Percentiles rank a stretch among this genome's conserved stretches.
Conservation (phyloP, 1,140 invertebrate genomes). For the Drosophila nigrodunni region DNA sequence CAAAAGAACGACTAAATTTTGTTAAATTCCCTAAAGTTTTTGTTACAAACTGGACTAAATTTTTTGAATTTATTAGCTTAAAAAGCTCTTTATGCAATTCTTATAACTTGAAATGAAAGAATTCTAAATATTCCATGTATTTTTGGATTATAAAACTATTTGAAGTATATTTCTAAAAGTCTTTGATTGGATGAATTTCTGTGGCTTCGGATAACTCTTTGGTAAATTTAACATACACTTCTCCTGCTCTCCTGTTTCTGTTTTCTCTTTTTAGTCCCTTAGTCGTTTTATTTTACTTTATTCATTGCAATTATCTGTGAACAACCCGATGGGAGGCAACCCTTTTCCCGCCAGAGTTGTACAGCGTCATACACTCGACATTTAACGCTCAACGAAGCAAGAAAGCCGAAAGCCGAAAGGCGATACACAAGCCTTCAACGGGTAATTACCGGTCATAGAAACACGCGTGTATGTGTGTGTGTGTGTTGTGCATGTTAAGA, state of each 20-base stretch:
- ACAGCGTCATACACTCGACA: constrained; percentile 32
- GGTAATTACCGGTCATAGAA: constrained; percentile 44
- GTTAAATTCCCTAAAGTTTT: too few species aligned
- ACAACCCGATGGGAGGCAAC: constrained; percentile 3
- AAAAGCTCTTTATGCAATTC: too few species aligned
- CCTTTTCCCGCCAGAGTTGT: constrained; percentile 6
- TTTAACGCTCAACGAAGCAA: constrained; percentile 45
- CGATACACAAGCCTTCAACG: constrained; percentile 41
- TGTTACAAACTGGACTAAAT: too few species aligned
- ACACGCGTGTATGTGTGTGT: background rate
- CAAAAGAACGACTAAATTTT: too few species aligned
- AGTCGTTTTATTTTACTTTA: background rate
- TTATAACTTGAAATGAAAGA: too few species aligned
- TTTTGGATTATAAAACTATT: too few species aligned
- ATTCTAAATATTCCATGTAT: too few species aligned
- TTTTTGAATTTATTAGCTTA: too few species aligned
- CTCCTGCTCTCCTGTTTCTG: background rate
- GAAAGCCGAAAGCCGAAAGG: constrained; percentile 39
- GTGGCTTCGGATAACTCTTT: too few species aligned
- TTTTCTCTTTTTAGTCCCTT: background rate
- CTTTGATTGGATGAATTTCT: too few species aligned
- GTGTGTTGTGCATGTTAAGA: background rate
- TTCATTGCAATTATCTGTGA: constrained; percentile 24
- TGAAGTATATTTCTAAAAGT: too few species aligned
- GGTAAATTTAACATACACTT: background rate